A percentile compares a stretch with the other conserved stretches of the same genome.
phyloP scores from a whole-genome alignment of 1,140 invertebrate genomes.

The Formica selysi region DNA sequence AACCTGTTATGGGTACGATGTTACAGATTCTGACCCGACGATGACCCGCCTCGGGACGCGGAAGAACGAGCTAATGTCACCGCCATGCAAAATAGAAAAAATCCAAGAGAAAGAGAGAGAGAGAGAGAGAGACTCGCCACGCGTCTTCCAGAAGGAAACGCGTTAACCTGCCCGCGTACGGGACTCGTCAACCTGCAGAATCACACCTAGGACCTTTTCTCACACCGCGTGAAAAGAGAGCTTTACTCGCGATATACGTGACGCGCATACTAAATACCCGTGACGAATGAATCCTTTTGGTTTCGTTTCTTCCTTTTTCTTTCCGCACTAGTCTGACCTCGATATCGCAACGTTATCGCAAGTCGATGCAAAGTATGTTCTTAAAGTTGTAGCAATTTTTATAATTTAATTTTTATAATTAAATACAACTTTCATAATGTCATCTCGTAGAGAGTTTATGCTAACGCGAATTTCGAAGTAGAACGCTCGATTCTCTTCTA shows the following conservation, averaged over 20 bases:
- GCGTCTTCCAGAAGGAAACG: slow-evolving; percentile 58
- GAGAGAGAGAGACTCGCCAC: slow-evolving; percentile 43
- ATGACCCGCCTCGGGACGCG: slow-evolving; percentile 78
- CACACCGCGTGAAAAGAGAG: slow-evolving; percentile 5
- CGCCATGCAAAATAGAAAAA: slow-evolving; percentile 74
- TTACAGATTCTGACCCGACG: slow-evolving; percentile 80
- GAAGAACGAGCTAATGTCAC: slow-evolving; percentile 76
- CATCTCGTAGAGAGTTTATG: background rate
- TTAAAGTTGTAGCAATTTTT: background rate
- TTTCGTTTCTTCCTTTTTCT: background rate
- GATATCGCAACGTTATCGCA: background rate
- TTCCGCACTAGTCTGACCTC: background rate
- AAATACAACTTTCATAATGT: too few relatives aligned
- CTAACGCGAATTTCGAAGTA: background rate
- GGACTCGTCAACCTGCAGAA: slow-evolving; percentile 43
- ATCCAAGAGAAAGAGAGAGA: slow-evolving; percentile 41
- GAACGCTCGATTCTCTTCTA: background rate
- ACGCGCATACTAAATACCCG: slow-evolving; percentile 42
- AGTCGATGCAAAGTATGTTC: background rate
- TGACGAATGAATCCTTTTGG: slow-evolving; percentile 28
- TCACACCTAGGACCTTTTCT: slow-evolving; percentile 55
- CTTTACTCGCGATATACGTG: background rate
- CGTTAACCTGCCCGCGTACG: slow-evolving; percentile 39
- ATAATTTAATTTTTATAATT: background rate
- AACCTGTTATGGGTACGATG: slow-evolving; percentile 80